Percentiles rank a stretch among this genome's conserved stretches.
Conservation (phyloP, 2,888 invertebrate genomes). For the Xylota sylvarum region DNA sequence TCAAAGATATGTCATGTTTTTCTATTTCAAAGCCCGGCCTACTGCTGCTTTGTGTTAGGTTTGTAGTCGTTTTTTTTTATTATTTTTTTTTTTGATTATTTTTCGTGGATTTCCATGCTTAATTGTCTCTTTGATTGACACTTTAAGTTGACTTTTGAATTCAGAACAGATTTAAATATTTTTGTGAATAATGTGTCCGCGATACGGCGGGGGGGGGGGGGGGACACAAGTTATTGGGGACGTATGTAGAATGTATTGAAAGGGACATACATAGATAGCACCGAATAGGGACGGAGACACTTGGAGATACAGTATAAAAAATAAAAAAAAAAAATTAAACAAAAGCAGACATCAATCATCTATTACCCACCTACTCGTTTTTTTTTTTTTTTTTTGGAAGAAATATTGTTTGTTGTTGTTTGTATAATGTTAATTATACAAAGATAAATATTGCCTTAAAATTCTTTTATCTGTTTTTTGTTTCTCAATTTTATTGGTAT, state of each 20-base stretch:
- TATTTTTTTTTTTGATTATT: too few relatives aligned
- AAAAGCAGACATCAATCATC: slow-evolving; percentile 56
- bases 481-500: too few relatives aligned
- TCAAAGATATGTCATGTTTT: slow-evolving; percentile 58
- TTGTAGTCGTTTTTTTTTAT: slow-evolving; percentile 17
- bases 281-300: slow-evolving; percentile 22
- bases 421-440: slow-evolving; percentile 20
- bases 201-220: neutral
- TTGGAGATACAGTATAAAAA: too few relatives aligned
- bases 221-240: too few relatives aligned
- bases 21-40: slow-evolving; percentile 37
- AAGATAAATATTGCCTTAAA: slow-evolving; percentile 6
- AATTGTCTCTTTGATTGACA: slow-evolving; percentile 68
- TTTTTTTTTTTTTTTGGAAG: slow-evolving; percentile 27
- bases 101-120: slow-evolving; percentile 56
- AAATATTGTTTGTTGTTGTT: slow-evolving; percentile 13
- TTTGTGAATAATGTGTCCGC: slow-evolving; percentile 15
- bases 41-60: slow-evolving; percentile 46
- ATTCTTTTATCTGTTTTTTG: slow-evolving; percentile 11
- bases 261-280: slow-evolving; percentile 14
- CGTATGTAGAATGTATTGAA: slow-evolving; percentile 13
- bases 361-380: slow-evolving; percentile 38
- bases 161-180: slow-evolving; percentile 53
- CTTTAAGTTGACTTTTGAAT: slow-evolving; percentile 67
- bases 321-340: slow-evolving; percentile 17